phyloP scores from a whole-genome alignment of 2,797 vertebrate genomes.

The Pipistrellus pipistrellus region DNA sequence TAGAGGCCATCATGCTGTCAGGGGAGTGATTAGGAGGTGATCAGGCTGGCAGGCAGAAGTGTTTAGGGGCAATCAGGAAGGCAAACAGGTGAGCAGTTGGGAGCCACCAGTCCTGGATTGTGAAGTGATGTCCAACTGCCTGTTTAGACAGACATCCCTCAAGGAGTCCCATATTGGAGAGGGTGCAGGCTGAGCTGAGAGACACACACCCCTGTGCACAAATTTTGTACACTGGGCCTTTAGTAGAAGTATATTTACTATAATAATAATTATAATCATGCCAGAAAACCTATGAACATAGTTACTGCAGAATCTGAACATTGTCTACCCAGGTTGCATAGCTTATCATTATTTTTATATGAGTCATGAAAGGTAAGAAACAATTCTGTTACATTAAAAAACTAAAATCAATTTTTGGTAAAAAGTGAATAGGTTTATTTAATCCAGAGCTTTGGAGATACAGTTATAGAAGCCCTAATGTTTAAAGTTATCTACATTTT shows the following conservation, averaged over 20 bases:
- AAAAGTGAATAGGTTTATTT: background rate
- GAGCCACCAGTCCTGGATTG: too few relatives aligned
- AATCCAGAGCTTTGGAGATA: background rate
- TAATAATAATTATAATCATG: background rate
- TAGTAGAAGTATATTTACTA: background rate
- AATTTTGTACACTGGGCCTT: too few relatives aligned
- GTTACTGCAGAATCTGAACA: background rate
- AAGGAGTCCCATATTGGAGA: too few relatives aligned
- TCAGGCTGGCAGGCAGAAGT: too few relatives aligned
- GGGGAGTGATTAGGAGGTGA: too few relatives aligned
- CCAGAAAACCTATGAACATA: background rate
- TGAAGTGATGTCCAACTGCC: too few relatives aligned
- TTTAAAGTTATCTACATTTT: background rate
- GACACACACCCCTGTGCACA: too few relatives aligned
- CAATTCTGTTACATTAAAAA: constrained; percentile 1
- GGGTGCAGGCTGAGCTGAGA: too few relatives aligned
- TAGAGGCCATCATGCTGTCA: too few relatives aligned
- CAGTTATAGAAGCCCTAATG: background rate
- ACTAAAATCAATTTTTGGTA: background rate
- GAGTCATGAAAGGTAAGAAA: background rate
- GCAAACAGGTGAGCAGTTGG: too few relatives aligned
- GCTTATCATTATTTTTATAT: background rate
- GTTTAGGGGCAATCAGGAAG: too few relatives aligned
- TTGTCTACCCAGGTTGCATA: background rate
- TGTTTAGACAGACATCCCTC: too few relatives aligned